These are phyloP conservation scores for Ischnus inquisitorius DNA, from an alignment of 2,888 invertebrate species.

Conservation along the genomic window DNA sequence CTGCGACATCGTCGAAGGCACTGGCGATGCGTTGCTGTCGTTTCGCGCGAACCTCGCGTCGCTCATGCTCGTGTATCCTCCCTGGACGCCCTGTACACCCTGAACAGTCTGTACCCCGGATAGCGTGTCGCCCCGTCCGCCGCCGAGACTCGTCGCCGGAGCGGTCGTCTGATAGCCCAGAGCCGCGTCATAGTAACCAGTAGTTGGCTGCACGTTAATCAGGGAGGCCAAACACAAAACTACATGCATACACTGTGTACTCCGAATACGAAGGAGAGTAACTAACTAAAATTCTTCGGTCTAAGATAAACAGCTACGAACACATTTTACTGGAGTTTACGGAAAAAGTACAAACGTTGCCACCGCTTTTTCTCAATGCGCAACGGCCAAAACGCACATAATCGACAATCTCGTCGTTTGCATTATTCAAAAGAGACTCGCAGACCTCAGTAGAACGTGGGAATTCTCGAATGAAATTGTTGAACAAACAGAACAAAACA, in stretches of 20 bases:
- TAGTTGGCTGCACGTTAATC: constrained; percentile 85
- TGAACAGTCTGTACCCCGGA: constrained; percentile 87
- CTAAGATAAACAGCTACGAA: constrained; percentile 37
- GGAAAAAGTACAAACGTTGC: constrained; percentile 8
- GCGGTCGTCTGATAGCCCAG: constrained; percentile 90
- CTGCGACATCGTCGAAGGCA: constrained; percentile 91
- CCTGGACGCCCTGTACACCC: constrained; percentile 83
- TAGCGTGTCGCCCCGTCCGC: constrained; percentile 89
- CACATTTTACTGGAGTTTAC: constrained; percentile 20
- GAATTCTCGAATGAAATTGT: constrained; percentile 20
- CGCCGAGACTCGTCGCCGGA: constrained; percentile 89
- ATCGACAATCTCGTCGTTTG: constrained; percentile 25
- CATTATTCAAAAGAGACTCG: constrained; percentile 16
- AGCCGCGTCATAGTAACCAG: constrained; percentile 89
- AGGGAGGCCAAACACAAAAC: constrained; percentile 85
- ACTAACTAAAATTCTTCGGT: constrained; percentile 68
- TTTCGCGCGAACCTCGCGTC: constrained; percentile 90
- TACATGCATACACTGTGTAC: constrained; percentile 85
- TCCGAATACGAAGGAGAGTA: constrained; percentile 80
- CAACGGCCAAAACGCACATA: not conserved
- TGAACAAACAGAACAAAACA: not conserved
- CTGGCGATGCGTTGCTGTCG: constrained; percentile 93
- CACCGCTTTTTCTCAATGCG: not conserved
- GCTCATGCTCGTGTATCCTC: constrained; percentile 89
- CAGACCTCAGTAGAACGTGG: constrained; percentile 8